Evolutionary conservation across 2,797 vertebrate genomes (phyloP).

Genomic region (Pipistrellus pipistrellus): DNA sequence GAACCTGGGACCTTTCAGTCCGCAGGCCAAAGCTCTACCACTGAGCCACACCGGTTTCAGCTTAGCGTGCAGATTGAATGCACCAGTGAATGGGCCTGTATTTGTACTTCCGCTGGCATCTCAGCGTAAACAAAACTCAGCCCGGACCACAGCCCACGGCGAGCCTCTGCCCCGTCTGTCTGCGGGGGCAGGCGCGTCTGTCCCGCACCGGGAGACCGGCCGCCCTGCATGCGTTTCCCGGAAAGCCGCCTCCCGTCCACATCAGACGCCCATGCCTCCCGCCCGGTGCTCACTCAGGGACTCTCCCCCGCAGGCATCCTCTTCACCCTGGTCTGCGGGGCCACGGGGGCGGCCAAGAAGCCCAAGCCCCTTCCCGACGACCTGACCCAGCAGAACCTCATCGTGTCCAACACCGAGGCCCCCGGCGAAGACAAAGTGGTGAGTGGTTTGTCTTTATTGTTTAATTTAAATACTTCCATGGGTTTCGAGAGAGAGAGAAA

Average conservation of each 20-base stretch:
- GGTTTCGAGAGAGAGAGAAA: too few relatives aligned
- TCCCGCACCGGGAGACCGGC: not conserved
- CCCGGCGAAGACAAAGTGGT: slow-evolving; percentile 95
- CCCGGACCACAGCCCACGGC: not conserved
- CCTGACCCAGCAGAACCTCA: slow-evolving; percentile 90
- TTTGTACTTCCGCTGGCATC: not conserved
- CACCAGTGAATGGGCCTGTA: not conserved
- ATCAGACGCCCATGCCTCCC: not conserved
- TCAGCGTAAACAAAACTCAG: not conserved
- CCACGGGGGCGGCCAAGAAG: slow-evolving; percentile 71
- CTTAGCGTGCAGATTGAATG: not conserved
- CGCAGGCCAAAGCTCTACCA: too few relatives aligned
- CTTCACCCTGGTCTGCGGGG: slow-evolving; percentile 87
- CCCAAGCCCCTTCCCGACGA: slow-evolving; percentile 88
- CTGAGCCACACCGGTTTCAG: too few relatives aligned
- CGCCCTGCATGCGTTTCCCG: not conserved
- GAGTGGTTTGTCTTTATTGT: slow-evolving; percentile 63
- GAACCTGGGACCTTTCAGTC: too few relatives aligned
- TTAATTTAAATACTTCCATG: too few relatives aligned
- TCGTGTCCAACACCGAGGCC: slow-evolving; percentile 94
- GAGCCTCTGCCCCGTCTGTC: not conserved
- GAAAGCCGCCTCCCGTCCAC: not conserved
- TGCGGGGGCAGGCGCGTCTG: not conserved
- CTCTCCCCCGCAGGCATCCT: slow-evolving; percentile 88
- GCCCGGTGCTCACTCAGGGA: not conserved